Conservation (phyloP, 2,113 vertebrate genomes). For the Eolophus roseicapilla region DNA sequence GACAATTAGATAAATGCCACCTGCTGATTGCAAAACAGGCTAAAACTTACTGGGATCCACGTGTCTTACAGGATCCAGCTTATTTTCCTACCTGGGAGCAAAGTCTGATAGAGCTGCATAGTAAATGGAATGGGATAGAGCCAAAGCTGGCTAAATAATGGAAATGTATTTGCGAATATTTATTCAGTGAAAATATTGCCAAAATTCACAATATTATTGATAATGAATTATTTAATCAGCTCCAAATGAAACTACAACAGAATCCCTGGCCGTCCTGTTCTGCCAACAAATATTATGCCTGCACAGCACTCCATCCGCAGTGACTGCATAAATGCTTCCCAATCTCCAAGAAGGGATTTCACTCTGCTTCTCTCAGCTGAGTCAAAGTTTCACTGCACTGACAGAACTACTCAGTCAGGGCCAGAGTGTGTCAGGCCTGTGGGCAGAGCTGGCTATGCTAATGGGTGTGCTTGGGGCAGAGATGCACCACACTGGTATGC, state of each 20-base stretch:
- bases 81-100: slow-evolving; percentile 10
- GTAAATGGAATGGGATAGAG: neutral
- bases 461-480: neutral
- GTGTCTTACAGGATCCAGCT: neutral
- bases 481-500: neutral
- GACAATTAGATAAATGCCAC: neutral
- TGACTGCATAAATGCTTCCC: neutral
- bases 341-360: neutral
- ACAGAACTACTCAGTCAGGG: neutral
- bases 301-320: neutral
- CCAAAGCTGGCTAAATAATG: slow-evolving; percentile 29
- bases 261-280: neutral
- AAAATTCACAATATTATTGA: slow-evolving; percentile 45
- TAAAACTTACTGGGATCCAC: neutral
- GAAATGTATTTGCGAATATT: slow-evolving; percentile 1
- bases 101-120: neutral
- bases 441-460: neutral
- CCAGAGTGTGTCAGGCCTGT: neutral
- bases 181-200: slow-evolving; percentile 21
- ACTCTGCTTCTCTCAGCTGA: neutral
- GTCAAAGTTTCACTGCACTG: neutral
- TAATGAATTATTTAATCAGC: slow-evolving; percentile 45
- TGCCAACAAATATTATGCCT: neutral
- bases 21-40: neutral
- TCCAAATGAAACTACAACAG: neutral